Base-by-base conservation (phyloP, 2,113 vertebrate genomes). In the Panthera tigris region DNA sequence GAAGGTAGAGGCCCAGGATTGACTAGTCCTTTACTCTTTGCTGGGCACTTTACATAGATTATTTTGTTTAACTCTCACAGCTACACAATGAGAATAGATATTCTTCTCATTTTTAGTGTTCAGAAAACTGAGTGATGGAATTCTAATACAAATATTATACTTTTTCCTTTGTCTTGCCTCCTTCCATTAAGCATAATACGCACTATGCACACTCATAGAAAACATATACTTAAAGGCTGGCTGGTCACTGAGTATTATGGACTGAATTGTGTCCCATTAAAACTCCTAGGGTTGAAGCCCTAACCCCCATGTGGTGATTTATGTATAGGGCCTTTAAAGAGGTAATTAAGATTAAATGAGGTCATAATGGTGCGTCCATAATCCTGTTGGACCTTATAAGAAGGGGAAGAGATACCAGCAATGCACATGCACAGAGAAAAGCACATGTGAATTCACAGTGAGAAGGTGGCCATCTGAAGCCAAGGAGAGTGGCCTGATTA, bases 51-150 rank as follows among this genome's bases (percentile, higher is more conserved):
- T 91, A 81, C 19, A 66, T 89, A 76, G 74, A 91, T 88, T 76
- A 45, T 96, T 29, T 97, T 82, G 71, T 80, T 92, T 86, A 94
- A 14, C 89, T 91, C 33, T 92, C 79, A 74, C 8, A 88, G 13
- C 13, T 87, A 7, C 66, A 39, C 5, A 63, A 27, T 91, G 31
- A 45, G 61, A 79, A 48, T 93, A 80, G 71, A 31, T 97, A 33
- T 48, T 92, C 80, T 74, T 31, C 7, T 82, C 23, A 78, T 61
- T 89, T 88, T 86, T 88, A 39, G 79, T 88, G 12, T 76, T 88
- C 63, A 74, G 88, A 92, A 94, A 82, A 52, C 63, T 94, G 21
- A 89, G 25, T 80, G 50, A 66, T 82, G 50, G 31, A 94, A 95
- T 94, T 80, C 33, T 89, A 36, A 80, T 88, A 55, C 7, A 69